Base-by-base conservation (phyloP, 2,113 vertebrate species). In the Arothron firmamentum region DNA sequence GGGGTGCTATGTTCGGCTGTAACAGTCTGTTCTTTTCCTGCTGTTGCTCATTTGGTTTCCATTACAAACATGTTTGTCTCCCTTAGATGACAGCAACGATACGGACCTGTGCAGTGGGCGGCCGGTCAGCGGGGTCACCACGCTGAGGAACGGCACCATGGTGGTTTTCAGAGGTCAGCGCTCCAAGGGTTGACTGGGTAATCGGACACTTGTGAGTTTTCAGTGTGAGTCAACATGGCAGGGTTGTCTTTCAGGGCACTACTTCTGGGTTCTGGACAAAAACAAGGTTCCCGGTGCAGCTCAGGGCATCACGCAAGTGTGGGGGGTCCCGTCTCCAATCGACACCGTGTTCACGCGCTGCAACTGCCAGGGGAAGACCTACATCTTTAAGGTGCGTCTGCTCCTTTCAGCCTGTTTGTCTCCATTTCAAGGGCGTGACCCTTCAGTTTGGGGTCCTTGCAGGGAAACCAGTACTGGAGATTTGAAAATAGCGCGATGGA, bases 251-350 rank as follows among this genome's bases (percentile, higher is more conserved):
- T 38, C 53, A 98, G 96, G 94, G 59, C 93, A 95, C 85, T 94
- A 93, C 81, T 99, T 96, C 85, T 99, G 96, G 96, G 69, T 86
- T 56, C 80, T 98, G 77, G 91, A 90, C 19, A 85, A 87, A 60
- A 69, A 85, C 45, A 90, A 53, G 51, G 85, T 89, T 0, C 89
- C 91, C 0, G 88, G 90, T 50, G 80, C 70, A 4, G 86, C 96
- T 2, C 91, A 80, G 0, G 85, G 81, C 17, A 99, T 99, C 81
- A 92, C 53, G 9, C 90, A 92, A 0, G 91, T 89, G 18, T 99
- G 97, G 97, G 94, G 95, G 0, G 90, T 99, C 75, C 96, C 95
- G 0, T 97, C 95, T 0, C 97, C 97, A 16, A 94, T 99, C 0
- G 94, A 99, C 59, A 90, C 95, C 0, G 94, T 92, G 62, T 98